Evolutionary conservation across 2,888 invertebrate genomes (phyloP).

Genomic region (Orchestes rusci): DNA sequence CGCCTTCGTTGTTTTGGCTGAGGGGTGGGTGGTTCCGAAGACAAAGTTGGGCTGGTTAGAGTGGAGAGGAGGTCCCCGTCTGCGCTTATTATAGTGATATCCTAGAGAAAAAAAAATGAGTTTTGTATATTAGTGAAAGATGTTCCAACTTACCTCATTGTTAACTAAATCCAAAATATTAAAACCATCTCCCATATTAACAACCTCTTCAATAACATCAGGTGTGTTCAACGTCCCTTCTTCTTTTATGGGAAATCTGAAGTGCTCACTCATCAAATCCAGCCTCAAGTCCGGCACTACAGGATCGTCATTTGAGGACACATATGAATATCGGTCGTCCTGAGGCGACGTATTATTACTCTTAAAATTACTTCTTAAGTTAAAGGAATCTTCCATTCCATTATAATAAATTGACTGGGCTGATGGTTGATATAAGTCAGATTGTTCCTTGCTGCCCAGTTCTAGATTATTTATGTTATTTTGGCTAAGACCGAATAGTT

Average conservation of each 20-base stretch:
- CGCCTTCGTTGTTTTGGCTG: background rate
- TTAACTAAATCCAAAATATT: slow-evolving; percentile 39
- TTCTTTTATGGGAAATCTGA: slow-evolving; percentile 26
- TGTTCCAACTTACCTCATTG: slow-evolving; percentile 31
- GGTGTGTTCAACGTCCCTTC: slow-evolving; percentile 39
- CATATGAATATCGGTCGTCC: slow-evolving; percentile 19
- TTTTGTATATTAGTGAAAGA: background rate
- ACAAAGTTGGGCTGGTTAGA: slow-evolving; percentile 14
- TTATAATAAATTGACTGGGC: slow-evolving; percentile 8
- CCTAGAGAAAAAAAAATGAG: slow-evolving; percentile 17
- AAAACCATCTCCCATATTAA: slow-evolving; percentile 37
- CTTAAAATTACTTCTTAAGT: too few species aligned
- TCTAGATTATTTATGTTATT: too few species aligned
- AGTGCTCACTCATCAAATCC: slow-evolving; percentile 20
- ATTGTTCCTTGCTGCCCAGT: slow-evolving; percentile 8
- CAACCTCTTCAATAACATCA: slow-evolving; percentile 43
- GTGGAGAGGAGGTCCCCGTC: slow-evolving; percentile 21
- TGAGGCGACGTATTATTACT: slow-evolving; percentile 25
- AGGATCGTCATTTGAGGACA: too few species aligned
- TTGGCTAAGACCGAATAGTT: too few species aligned
- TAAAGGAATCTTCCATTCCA: too few species aligned
- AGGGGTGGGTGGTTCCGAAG: slow-evolving; percentile 7
- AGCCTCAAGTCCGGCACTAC: too few species aligned
- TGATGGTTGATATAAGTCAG: slow-evolving; percentile 14
- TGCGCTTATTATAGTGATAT: slow-evolving; percentile 24